These are phyloP conservation scores for Polyommatus iphigenia DNA, from an alignment of 2,888 invertebrate genomes.

Conservation along the genomic window DNA sequence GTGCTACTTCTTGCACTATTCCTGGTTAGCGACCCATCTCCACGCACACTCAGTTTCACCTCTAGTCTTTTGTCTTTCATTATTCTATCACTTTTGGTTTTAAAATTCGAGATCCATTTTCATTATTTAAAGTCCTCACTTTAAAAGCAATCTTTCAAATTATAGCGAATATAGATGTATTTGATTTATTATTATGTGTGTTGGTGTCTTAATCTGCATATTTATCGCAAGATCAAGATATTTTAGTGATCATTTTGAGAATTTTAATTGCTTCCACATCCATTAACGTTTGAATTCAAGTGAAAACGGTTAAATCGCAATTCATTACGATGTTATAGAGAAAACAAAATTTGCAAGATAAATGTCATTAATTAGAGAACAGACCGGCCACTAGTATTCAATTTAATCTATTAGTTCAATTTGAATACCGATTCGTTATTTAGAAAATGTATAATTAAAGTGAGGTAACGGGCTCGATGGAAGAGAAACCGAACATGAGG, in stretches of 20 bases:
- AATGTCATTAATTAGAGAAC: slow-evolving; percentile 10
- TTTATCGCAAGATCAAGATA: slow-evolving; percentile 1
- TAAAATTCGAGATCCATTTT: slow-evolving; percentile 27
- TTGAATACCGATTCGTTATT: slow-evolving; percentile 2
- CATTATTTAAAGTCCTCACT: background rate
- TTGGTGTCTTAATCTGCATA: slow-evolving; percentile 7
- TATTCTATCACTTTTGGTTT: slow-evolving; percentile 46
- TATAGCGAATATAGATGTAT: background rate
- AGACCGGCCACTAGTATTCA: background rate
- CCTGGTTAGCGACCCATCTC: slow-evolving; percentile 69
- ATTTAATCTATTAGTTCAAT: slow-evolving; percentile 6
- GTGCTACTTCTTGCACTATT: slow-evolving; percentile 66
- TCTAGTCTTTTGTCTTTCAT: slow-evolving; percentile 76
- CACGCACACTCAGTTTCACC: slow-evolving; percentile 72
- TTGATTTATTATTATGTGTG: background rate
- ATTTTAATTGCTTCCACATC: slow-evolving; percentile 26
- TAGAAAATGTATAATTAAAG: slow-evolving; percentile 15
- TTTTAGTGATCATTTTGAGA: background rate
- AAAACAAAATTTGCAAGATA: slow-evolving; percentile 23
- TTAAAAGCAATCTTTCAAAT: background rate
- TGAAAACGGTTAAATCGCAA: slow-evolving; percentile 21
- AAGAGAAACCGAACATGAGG: slow-evolving; percentile 4
- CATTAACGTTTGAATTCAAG: slow-evolving; percentile 17
- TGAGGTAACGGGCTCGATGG: background rate
- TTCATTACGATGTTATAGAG: slow-evolving; percentile 3